A percentile compares a stretch with the other conserved stretches of the same genome.
Conservation (phyloP, 2,797 vertebrate species). For the Phalloptychus januarius region DNA sequence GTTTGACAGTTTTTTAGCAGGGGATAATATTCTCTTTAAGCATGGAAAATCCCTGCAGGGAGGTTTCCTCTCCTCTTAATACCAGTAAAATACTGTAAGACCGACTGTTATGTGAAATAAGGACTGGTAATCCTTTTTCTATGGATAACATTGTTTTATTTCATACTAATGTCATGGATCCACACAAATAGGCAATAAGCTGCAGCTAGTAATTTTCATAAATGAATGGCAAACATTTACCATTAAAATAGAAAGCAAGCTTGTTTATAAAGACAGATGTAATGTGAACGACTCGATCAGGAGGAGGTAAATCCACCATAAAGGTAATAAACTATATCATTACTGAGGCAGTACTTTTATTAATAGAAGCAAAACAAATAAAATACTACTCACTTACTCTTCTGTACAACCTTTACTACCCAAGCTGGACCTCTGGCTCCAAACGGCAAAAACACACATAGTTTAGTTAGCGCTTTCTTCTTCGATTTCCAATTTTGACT, state of each 20-base stretch:
- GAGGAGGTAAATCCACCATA: neutral
- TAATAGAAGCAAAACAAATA: neutral
- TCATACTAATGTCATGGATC: neutral
- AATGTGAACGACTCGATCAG: neutral
- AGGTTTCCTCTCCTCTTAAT: slow-evolving; percentile 18
- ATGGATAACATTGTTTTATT: neutral
- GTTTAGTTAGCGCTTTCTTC: too few relatives aligned
- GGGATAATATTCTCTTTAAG: slow-evolving; percentile 23
- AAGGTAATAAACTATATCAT: neutral
- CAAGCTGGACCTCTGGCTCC: too few relatives aligned
- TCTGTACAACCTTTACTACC: neutral
- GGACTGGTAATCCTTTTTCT: neutral
- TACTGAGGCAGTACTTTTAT: neutral
- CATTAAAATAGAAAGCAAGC: neutral
- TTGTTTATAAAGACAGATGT: neutral
- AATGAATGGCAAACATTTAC: neutral
- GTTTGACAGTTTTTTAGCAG: slow-evolving; percentile 10
- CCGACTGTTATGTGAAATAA: neutral
- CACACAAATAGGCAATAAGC: neutral
- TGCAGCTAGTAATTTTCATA: neutral
- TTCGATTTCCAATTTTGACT: too few relatives aligned
- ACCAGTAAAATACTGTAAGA: slow-evolving; percentile 19
- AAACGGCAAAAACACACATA: too few relatives aligned
- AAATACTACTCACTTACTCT: neutral
- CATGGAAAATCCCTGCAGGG: slow-evolving; percentile 17